A percentile compares a stretch with the other conserved stretches of the same genome.
These are phyloP conservation scores for Argynnis bischoffii DNA, from an alignment of 2,888 invertebrate species.

Conservation along the genomic window DNA sequence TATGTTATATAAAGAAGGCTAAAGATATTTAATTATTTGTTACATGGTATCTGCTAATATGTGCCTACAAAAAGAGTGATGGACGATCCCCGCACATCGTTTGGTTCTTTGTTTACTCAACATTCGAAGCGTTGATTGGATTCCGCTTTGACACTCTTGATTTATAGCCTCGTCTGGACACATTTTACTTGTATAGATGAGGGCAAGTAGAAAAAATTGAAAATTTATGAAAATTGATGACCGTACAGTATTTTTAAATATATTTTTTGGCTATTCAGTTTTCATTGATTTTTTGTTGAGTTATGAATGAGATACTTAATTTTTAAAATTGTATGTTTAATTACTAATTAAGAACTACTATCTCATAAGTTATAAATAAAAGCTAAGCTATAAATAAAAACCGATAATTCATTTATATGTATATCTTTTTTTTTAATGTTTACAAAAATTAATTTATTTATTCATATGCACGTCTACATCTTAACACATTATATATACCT, in stretches of 20 bases:
- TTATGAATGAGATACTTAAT: too few species aligned
- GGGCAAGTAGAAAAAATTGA: slow-evolving; percentile 14
- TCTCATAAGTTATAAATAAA: too few species aligned
- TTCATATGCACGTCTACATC: too few species aligned
- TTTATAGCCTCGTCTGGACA: slow-evolving; percentile 45
- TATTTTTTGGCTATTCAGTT: not conserved
- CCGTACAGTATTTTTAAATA: not conserved
- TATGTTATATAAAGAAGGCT: too few species aligned
- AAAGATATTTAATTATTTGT: too few species aligned
- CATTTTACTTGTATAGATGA: slow-evolving; percentile 18
- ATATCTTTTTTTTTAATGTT: too few species aligned
- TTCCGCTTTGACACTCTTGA: slow-evolving; percentile 60
- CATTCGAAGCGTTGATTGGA: slow-evolving; percentile 59
- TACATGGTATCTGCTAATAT: slow-evolving; percentile 9
- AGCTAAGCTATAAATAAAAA: too few species aligned
- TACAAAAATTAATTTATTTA: too few species aligned
- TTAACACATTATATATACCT: too few species aligned
- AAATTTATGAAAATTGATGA: slow-evolving; percentile 17
- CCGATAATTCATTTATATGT: too few species aligned
- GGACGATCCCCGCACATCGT: slow-evolving; percentile 52
- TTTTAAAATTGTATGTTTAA: too few species aligned
- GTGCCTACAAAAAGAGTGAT: slow-evolving; percentile 44
- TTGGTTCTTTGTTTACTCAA: slow-evolving; percentile 44
- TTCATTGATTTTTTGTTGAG: not conserved
- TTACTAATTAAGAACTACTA: too few species aligned